A percentile compares a stretch with the other conserved stretches of the same genome.
Evolutionary conservation across 1,140 invertebrate species (phyloP).

Genomic region (Phthorimaea operculella): DNA sequence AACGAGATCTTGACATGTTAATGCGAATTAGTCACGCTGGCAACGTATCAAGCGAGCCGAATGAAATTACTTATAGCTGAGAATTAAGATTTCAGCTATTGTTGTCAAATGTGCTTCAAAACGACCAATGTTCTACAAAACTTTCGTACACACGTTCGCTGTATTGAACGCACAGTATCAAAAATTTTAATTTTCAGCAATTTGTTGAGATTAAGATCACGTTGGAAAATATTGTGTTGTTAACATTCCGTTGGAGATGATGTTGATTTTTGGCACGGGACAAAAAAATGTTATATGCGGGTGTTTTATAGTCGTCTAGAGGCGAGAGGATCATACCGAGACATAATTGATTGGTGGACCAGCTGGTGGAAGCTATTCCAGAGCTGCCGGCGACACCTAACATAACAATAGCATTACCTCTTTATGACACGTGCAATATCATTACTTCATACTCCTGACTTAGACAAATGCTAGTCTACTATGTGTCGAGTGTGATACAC

Average conservation of each 20-base stretch:
- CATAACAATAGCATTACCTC: background rate
- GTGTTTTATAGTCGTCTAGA: conserved; percentile 56
- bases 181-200: conserved; percentile 57
- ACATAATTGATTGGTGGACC: conserved; percentile 53
- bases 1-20: conserved; percentile 39
- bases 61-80: conserved; percentile 44
- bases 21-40: conserved; percentile 58
- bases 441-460: background rate
- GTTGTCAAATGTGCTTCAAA: conserved; percentile 41
- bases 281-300: conserved; percentile 47
- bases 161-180: conserved; percentile 40
- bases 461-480: background rate
- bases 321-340: conserved; percentile 36
- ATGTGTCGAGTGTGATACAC: too few relatives aligned
- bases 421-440: background rate
- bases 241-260: conserved; percentile 52
- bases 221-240: conserved; percentile 60
- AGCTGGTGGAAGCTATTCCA: conserved; percentile 37
- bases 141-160: conserved; percentile 28
- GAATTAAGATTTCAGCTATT: conserved; percentile 40
- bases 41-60: conserved; percentile 45
- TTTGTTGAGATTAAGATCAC: conserved; percentile 58
- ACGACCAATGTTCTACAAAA: conserved; percentile 29
- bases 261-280: conserved; percentile 52
- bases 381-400: background rate